phyloP scores from a whole-genome alignment of 2,113 vertebrate species.

The Garra rufa region DNA sequence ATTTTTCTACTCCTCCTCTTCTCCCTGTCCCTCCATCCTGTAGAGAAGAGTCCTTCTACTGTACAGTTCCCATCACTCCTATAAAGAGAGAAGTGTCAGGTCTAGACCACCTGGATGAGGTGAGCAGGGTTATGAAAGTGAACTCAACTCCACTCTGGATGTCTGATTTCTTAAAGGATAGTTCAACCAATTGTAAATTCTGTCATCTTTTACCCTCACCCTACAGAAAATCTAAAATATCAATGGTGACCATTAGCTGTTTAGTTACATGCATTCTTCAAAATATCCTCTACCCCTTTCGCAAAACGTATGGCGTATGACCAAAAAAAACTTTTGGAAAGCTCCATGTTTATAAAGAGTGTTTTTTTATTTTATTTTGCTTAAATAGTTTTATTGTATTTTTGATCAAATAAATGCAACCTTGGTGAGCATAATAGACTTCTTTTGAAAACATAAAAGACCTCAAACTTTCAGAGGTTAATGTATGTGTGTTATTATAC shows the following conservation, averaged over 20 bases:
- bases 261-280: background rate
- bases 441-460: background rate
- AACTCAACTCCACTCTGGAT: conserved; percentile 17
- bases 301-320: no score
- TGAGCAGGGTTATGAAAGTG: conserved; percentile 78
- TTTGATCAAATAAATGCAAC: background rate
- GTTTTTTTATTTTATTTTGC: background rate
- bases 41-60: conserved; percentile 91
- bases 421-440: background rate
- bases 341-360: background rate
- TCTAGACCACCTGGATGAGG: conserved; percentile 87
- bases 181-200: background rate
- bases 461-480: background rate
- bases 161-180: background rate
- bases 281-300: background rate
- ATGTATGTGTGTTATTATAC: background rate
- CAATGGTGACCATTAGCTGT: background rate
- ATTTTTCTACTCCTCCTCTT: conserved; percentile 58
- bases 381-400: background rate
- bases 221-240: background rate
- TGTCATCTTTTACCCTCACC: background rate
- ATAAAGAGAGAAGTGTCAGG: conserved; percentile 87
- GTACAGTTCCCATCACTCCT: conserved; percentile 90
- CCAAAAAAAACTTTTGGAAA: no score
- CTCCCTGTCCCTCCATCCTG: conserved; percentile 65